A percentile compares a stretch with the other conserved stretches of the same genome.
Conservation (phyloP, 2,113 vertebrate species). For the Sinosuthora webbiana region DNA sequence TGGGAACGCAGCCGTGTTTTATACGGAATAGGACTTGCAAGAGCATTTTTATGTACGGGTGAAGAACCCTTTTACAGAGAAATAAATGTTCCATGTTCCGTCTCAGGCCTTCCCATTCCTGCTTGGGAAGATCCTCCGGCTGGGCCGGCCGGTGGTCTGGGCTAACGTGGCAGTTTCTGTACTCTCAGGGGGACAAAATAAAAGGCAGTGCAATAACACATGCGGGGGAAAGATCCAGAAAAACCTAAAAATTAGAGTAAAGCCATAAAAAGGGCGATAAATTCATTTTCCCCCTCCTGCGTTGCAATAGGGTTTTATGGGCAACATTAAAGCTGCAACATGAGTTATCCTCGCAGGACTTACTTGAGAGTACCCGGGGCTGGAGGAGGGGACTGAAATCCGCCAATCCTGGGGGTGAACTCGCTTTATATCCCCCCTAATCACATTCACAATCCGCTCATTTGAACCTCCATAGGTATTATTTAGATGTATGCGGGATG, state of each 20-base stretch:
- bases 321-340: conserved; percentile 22
- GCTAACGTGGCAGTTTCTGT: neutral
- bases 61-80: neutral
- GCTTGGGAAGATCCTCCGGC: neutral
- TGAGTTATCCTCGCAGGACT: conserved; percentile 49
- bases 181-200: neutral
- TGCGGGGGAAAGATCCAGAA: neutral
- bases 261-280: conserved; percentile 12
- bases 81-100: neutral
- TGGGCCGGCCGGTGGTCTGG: neutral
- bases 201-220: neutral
- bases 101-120: neutral
- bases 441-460: conserved; percentile 26
- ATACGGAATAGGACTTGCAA: accelerated
- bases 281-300: conserved; percentile 13
- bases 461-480: conserved; percentile 27
- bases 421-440: conserved; percentile 37
- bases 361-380: neutral
- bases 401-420: neutral
- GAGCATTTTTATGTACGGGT: neutral
- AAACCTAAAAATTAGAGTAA: conserved; percentile 47
- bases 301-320: conserved; percentile 48
- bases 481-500: conserved; percentile 60
- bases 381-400: conserved; percentile 18
- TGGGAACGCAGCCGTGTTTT: neutral